Evolutionary conservation across 2,797 vertebrate genomes (phyloP).

Genomic region (Myotis daubentonii): DNA sequence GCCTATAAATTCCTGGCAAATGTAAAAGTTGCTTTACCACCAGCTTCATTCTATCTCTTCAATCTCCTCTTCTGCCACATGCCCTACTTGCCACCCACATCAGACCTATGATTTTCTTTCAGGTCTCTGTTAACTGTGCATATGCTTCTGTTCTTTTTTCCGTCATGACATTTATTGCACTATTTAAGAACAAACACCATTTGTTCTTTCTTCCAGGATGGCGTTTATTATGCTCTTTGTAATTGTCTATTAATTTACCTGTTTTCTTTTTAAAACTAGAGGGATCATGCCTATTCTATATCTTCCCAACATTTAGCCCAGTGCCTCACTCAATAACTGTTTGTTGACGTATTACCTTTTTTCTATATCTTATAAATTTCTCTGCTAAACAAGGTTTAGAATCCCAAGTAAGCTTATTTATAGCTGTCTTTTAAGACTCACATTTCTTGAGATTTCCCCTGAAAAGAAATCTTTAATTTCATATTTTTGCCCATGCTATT

Average conservation of each 20-base stretch:
- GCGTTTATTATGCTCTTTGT: background rate
- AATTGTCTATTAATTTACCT: background rate
- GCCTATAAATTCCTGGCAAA: conserved; percentile 11
- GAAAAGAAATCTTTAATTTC: conserved; percentile 28
- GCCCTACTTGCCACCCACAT: background rate
- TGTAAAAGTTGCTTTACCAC: background rate
- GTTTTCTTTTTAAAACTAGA: background rate
- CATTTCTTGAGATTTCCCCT: background rate
- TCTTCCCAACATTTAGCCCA: background rate
- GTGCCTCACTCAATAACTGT: background rate
- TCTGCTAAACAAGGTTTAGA: background rate
- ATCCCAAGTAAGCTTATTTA: background rate
- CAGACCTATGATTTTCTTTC: background rate
- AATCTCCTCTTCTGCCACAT: background rate
- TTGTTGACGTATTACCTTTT: background rate
- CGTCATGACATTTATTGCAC: background rate
- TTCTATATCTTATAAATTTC: background rate
- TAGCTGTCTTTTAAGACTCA: background rate
- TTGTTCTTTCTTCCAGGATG: background rate
- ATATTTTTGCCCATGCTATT: background rate
- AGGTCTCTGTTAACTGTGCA: background rate
- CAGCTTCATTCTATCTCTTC: background rate
- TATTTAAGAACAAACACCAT: background rate
- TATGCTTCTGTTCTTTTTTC: background rate
- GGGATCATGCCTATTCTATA: background rate